Evolutionary conservation across 2,888 invertebrate genomes (phyloP), one percentile per base, ranked within the genome.

Genomic region (Tubulanus polymorphus): DNA sequence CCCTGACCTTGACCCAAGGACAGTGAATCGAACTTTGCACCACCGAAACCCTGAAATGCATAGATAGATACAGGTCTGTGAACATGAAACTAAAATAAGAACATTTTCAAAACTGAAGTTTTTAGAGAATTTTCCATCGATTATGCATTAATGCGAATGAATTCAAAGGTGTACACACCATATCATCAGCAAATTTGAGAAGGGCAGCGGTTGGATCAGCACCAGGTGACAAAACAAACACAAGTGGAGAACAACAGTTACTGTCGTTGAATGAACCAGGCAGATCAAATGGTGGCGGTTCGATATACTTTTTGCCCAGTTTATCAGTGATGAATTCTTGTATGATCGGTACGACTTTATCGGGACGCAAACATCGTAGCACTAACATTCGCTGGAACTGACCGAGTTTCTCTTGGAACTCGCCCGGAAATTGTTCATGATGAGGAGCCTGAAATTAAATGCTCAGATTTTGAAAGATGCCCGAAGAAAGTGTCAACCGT

Each of bases 1-100:
- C 81, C 81, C 60, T 81, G 80, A 56, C 81, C 80, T 70, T 81
- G 80, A 57, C 81, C 81, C 30, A 81, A 65, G 10, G 81, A 81
- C 52, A 81, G 64, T 6, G 80, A 79, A 64, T 80, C 79, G 61
- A 81, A 76, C 62, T 79, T 79, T 57, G 74, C 68, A 5, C 79
- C 79, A 51, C 80, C 76, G 64, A 80, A 81, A 45, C 80, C 80
- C 78, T 79, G 62, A 5, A 64, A 63, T 37, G 49, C 32, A 53
- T 49, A 12, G 55, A 35, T 49, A 25, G 10, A 15, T 27, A 25
- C 41, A 32, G 10, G 30, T 15, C n/a, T 15, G 3, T n/a, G 23
- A 29, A 8, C 15, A 20, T 15, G 35, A 20, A 12, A n/a, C 35
- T 32, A n/a, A 32, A n/a, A 12, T 32, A 32, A 12, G 35, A 32